phyloP scores from a whole-genome alignment of 2,888 invertebrate genomes.

The Phyto melanocephala region DNA sequence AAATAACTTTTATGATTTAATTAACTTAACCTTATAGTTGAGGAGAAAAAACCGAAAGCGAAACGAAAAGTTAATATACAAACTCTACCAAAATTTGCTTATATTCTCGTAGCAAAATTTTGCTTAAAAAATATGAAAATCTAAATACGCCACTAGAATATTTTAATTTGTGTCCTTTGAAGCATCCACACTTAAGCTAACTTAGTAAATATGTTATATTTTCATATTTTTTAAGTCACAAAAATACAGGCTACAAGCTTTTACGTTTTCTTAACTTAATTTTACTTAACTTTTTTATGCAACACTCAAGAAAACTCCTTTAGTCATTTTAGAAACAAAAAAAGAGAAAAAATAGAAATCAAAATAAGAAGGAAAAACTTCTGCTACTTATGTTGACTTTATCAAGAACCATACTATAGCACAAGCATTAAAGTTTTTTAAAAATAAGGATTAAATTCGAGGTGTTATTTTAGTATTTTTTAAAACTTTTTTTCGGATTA shows the following conservation, averaged over 20 bases:
- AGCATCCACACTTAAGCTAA: conserved; percentile 3
- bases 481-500: no score
- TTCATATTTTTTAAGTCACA: conserved; percentile 6
- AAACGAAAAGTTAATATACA: no score
- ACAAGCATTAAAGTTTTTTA: not conserved
- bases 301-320: conserved; percentile 49
- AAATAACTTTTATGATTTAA: not conserved
- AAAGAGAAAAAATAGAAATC: not conserved
- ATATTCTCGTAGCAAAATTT: not conserved
- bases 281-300: conserved; percentile 52
- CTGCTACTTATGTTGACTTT: conserved; percentile 43
- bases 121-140: not conserved
- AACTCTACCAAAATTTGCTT: not conserved
- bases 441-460: no score
- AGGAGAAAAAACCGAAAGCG: not conserved
- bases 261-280: conserved; percentile 49
- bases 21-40: not conserved
- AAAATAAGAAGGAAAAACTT: conserved; percentile 5
- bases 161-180: conserved; percentile 34
- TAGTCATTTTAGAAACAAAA: conserved; percentile 10
- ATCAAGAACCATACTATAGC: not conserved
- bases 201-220: conserved; percentile 38
- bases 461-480: not conserved
- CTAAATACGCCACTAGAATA: conserved; percentile 5
- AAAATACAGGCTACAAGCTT: not conserved